Conservation (phyloP, 1,140 invertebrate species). For the Solenopsis fugax region DNA sequence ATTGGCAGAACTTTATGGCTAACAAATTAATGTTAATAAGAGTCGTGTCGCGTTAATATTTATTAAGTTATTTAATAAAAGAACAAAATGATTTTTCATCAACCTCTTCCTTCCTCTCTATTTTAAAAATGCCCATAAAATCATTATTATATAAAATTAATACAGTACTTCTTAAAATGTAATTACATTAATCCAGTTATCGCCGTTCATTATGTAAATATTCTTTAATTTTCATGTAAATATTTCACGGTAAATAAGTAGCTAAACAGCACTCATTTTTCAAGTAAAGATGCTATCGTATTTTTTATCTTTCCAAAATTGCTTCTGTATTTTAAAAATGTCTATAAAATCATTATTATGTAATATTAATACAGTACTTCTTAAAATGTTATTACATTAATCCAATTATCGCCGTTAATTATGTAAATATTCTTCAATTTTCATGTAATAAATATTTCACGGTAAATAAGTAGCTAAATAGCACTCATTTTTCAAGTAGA, state of each 20-base stretch:
- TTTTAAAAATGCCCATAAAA: no score
- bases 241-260: background rate
- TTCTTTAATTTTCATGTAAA: background rate
- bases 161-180: background rate
- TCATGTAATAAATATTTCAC: background rate
- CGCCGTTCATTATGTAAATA: background rate
- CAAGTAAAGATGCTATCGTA: background rate
- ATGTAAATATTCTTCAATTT: background rate
- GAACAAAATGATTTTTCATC: no score
- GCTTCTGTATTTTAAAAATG: background rate
- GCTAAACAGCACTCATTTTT: background rate
- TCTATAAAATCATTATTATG: no score
- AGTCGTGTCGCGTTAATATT: no score
- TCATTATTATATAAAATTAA: background rate
- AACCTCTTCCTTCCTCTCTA: no score
- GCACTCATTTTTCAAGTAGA: background rate
- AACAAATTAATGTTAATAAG: no score
- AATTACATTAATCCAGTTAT: background rate
- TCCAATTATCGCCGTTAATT: background rate
- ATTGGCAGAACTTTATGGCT: no score
- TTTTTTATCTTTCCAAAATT: constrained; percentile 24
- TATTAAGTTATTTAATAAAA: no score
- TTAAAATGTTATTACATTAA: background rate
- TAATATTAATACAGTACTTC: background rate
- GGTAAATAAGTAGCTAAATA: background rate